These are phyloP conservation scores for Brachypteracias leptosomus DNA, from an alignment of 2,113 vertebrate species.

Conservation along the genomic window DNA sequence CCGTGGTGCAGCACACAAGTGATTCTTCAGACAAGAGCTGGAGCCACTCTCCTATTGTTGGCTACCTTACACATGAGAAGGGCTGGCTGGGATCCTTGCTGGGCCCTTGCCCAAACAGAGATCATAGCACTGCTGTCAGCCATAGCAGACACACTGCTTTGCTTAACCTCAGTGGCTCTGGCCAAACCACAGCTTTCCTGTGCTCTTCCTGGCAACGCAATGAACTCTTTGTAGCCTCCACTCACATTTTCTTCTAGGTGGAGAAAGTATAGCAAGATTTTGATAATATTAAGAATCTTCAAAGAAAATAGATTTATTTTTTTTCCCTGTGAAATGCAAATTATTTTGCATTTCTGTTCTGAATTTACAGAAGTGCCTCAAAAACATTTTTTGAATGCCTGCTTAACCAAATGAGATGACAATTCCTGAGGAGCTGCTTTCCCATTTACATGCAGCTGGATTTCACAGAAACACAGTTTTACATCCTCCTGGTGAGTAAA, in stretches of 20 bases:
- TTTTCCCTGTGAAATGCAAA: background rate
- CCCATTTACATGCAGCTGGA: conserved; percentile 11
- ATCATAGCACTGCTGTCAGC: background rate
- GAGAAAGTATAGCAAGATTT: background rate
- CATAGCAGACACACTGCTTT: background rate
- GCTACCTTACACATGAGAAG: background rate
- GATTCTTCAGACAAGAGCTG: background rate
- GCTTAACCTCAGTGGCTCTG: background rate
- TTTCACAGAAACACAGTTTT: conserved; percentile 21
- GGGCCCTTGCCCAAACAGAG: background rate
- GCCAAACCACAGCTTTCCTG: background rate
- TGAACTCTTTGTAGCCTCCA: background rate
- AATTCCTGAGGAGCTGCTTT: background rate
- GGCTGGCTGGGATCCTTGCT: background rate
- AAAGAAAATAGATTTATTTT: background rate
- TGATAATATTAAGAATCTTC: background rate
- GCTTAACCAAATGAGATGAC: background rate
- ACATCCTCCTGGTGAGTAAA: background rate
- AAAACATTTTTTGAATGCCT: conserved; percentile 6
- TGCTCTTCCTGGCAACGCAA: background rate
- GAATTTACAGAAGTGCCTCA: background rate
- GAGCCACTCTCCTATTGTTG: background rate
- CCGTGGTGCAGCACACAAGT: background rate
- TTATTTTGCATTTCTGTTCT: background rate
- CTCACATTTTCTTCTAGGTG: background rate